phyloP scores from a whole-genome alignment of 2,888 invertebrate species.

The Zhuqinia jingwanae region DNA sequence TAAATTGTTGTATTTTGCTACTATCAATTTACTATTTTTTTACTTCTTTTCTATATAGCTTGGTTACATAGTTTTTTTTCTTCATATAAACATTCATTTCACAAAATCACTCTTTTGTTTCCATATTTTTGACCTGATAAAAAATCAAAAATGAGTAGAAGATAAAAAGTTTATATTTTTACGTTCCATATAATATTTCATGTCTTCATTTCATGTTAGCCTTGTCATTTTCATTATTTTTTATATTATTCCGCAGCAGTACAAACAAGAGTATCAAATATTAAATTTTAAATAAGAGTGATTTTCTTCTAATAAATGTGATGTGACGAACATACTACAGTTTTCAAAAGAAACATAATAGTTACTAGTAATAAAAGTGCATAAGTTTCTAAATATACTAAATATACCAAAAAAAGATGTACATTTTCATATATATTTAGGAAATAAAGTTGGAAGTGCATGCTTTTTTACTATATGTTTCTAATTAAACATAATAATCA shows the following conservation, averaged over 20 bases:
- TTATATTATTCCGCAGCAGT: constrained; percentile 19
- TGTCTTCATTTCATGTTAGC: constrained; percentile 32
- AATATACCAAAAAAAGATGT: background rate
- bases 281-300: constrained; percentile 31
- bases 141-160: constrained; percentile 24
- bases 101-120: constrained; percentile 52
- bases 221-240: constrained; percentile 45
- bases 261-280: constrained; percentile 42
- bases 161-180: constrained; percentile 2
- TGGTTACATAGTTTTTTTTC: background rate
- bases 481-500: background rate
- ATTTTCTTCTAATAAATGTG: background rate
- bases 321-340: background rate
- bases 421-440: background rate
- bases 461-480: constrained; percentile 4
- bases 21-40: constrained; percentile 46
- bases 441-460: background rate
- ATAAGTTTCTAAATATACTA: background rate
- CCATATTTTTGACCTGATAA: constrained; percentile 14
- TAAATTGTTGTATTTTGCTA: constrained; percentile 23
- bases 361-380: background rate
- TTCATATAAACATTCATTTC: constrained; percentile 54
- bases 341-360: background rate
- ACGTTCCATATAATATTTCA: constrained; percentile 12
- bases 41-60: background rate